Evolutionary conservation across 2,113 vertebrate species (phyloP).

Genomic region (Columba livia): DNA sequence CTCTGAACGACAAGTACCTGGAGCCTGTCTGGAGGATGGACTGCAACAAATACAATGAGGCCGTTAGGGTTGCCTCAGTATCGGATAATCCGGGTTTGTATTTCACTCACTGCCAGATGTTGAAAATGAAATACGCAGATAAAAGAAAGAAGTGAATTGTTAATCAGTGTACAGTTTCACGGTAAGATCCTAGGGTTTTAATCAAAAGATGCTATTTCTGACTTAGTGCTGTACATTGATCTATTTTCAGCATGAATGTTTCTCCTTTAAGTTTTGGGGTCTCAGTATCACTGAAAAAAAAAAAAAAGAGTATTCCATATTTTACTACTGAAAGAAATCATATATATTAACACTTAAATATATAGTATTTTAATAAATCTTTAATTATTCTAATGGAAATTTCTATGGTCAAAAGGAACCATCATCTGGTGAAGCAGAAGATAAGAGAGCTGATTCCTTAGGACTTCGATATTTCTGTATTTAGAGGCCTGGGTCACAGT

Average conservation of each 20-base stretch:
- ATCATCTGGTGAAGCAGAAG: constrained; percentile 39
- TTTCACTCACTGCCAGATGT: constrained; percentile 72
- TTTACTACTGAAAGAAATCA: constrained; percentile 64
- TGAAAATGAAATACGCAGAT: neutral
- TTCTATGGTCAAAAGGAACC: constrained; percentile 38
- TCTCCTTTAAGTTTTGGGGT: constrained; percentile 54
- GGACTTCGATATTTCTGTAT: constrained; percentile 35
- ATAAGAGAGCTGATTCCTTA: constrained; percentile 30
- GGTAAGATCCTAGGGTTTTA: constrained; percentile 23
- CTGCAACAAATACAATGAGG: neutral
- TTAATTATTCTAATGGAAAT: constrained; percentile 47
- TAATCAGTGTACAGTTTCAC: constrained; percentile 20
- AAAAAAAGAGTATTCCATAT: constrained; percentile 54
- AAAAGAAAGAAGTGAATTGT: constrained; percentile 26
- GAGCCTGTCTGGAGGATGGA: neutral
- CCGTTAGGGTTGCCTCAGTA: neutral
- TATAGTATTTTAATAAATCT: constrained; percentile 60
- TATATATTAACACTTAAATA: constrained; percentile 60
- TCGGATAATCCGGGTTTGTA: constrained; percentile 23
- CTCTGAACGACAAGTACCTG: neutral
- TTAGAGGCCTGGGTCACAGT: constrained; percentile 65
- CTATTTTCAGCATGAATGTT: constrained; percentile 65
- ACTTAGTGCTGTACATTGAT: constrained; percentile 63
- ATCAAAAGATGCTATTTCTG: constrained; percentile 41
- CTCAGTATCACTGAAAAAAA: neutral